Evolutionary conservation across 2,113 vertebrate species (phyloP).

Genomic region (Spizaetus ornatus): DNA sequence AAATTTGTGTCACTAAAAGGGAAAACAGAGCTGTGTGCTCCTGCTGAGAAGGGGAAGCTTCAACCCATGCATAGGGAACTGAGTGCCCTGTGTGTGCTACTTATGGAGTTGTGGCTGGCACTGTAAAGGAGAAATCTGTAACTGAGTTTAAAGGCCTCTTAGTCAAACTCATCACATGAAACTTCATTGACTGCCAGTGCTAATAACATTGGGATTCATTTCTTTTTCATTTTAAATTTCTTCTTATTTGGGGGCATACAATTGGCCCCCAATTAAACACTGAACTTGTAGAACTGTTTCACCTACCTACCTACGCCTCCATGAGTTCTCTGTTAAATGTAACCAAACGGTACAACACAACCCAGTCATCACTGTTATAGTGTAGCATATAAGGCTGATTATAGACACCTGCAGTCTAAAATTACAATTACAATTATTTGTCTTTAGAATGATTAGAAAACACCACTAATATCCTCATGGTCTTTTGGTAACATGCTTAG

Average conservation of each 20-base stretch:
- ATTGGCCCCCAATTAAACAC: not conserved
- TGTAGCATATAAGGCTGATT: not conserved
- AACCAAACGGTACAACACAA: not conserved
- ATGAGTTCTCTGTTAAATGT: not conserved
- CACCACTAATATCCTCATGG: accelerated
- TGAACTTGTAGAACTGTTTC: not conserved
- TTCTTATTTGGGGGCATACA: not conserved
- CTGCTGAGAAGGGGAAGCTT: not conserved
- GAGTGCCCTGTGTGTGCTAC: not conserved
- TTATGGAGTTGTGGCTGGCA: not conserved
- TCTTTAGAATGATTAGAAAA: not conserved
- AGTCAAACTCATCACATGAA: not conserved
- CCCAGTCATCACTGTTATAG: not conserved
- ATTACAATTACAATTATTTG: not conserved
- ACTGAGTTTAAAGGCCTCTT: not conserved
- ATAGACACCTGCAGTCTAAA: not conserved
- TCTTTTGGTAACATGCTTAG: not conserved
- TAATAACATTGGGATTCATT: not conserved
- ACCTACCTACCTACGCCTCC: accelerated
- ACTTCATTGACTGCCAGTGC: not conserved
- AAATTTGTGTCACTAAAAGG: not conserved
- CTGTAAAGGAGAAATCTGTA: not conserved
- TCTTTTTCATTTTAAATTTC: not conserved
- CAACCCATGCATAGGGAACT: not conserved
- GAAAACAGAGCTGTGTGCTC: not conserved